Conservation (phyloP, 1,140 invertebrate species). For the Platyura marginata region DNA sequence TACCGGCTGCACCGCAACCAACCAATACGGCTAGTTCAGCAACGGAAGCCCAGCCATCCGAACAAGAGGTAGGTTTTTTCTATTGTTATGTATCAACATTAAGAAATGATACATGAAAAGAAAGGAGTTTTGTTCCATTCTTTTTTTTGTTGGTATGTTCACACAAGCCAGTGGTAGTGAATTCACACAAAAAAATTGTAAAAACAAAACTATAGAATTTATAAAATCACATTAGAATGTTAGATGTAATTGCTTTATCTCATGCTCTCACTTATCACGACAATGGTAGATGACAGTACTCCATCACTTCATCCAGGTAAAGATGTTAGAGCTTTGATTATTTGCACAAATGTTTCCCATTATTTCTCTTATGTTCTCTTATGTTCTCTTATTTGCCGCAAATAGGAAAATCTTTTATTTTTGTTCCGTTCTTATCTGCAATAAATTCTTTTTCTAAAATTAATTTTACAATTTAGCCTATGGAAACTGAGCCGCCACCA, state of each 20-base stretch:
- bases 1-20: constrained; percentile 25
- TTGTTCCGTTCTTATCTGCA: neutral
- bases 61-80: neutral
- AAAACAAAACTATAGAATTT: neutral
- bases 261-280: neutral
- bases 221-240: neutral
- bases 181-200: neutral
- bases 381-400: neutral
- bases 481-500: constrained; percentile 10
- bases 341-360: neutral
- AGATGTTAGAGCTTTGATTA: neutral
- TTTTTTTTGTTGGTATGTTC: no score
- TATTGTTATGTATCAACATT: no score
- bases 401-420: neutral
- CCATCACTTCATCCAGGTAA: constrained; percentile 2
- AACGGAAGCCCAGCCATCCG: constrained; percentile 14
- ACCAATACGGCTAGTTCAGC: constrained; percentile 23
- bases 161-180: no score
- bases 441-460: neutral
- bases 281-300: constrained; percentile 1
- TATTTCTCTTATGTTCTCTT: neutral
- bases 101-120: no score
- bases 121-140: no score
- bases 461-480: constrained; percentile 8
- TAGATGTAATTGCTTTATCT: neutral